Base-by-base conservation (phyloP, 2,888 invertebrate species). In the Xiphydria camelus region DNA sequence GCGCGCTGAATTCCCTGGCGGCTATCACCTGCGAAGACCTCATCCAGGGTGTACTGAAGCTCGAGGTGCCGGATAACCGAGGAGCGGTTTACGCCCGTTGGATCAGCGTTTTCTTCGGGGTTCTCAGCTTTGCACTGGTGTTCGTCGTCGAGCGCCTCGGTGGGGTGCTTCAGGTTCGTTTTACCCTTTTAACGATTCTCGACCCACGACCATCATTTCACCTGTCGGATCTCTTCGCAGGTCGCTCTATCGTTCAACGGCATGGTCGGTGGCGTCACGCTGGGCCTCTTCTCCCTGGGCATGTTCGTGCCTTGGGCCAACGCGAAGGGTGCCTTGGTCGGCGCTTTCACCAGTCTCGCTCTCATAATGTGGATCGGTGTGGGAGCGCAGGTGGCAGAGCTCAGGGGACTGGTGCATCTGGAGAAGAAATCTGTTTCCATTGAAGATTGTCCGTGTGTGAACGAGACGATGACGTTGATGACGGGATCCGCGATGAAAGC, bases 11-110 rank as follows among this genome's bases (percentile, higher is more conserved):
- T 69, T 94, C 95, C 0, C 77, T 97, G 51, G 88, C 96, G 0
- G 95, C 96, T 1, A 89, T 95, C 19, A 88, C 91, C 0, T 86
- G 93, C 64, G 89, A 94, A 75, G 97, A 97, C 76, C 81, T 95
- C 44, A 80, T 94, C 1, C 82, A 82, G 19, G 87, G 88, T 10
- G 81, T 87, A 4, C 81, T 88, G 41, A 84, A 85, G 22, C 82
- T 88, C 23, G 83, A 84, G 47, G 76, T 94, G 53, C 83, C 87
- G 1, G 87, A 90, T 42, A 77, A 83, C 12, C 87, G 84, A 69
- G 93, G 91, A 19, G 93, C 94, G 1, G 75, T 82, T 32, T 80
- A 86, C 59, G 87, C 88, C 1, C 83, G 79, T 50, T 81, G 83
- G 78, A 79, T 89, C 22, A 87, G 87, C 49, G 75, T 87, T 4